Base-by-base conservation (phyloP, 2,888 invertebrate genomes). In the Agrilus mali region DNA sequence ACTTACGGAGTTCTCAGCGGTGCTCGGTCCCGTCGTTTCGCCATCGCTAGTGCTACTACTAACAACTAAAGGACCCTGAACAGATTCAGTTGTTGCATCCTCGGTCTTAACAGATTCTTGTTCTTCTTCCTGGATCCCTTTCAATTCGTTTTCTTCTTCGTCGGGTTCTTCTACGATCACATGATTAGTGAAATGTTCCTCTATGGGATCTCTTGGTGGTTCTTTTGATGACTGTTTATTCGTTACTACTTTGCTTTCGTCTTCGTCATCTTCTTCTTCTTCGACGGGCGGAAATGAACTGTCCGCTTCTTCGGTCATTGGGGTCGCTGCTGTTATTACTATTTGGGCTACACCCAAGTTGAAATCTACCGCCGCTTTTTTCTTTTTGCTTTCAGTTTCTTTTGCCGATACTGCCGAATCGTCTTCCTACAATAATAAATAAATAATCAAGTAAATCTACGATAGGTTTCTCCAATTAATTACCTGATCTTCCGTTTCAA, bases 241-340 rank as follows among this genome's bases (percentile, higher is more conserved):
- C 17, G 41, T n/a, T n/a, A n/a, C 45, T 17, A 20, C 31, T 33
- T 47, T 42, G 44, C 63, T 59, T 38, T 51, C 55, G 33, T 45
- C 56, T 47, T 33, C 33, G 46, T 45, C 44, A 36, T 56, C 57
- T 16, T 52, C 50, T 47, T 47, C 36, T 33, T 62, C 60, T 48
- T 70, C 73, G 7, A 69, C 60, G 4, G 82, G 80, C 12, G 86
- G 86, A 69, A 86, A 86, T 32, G 80, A 77, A 60, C 79, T 81
- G 53, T 86, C 87, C 34, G 85, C 76, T 60, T 88, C 87, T 68
- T 93, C 92, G 57, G 81, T 71, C 85, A 88, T 88, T 36, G 93
- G 93, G 36, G 93, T 93, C 50, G 93, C 92, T 42, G 90, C 90
- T 38, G 92, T 93, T 65, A 93, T 90, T 46, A 90, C 88, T 56